Evolutionary conservation across 2,888 invertebrate species (phyloP).

Genomic region (Tortricodes alternella): DNA sequence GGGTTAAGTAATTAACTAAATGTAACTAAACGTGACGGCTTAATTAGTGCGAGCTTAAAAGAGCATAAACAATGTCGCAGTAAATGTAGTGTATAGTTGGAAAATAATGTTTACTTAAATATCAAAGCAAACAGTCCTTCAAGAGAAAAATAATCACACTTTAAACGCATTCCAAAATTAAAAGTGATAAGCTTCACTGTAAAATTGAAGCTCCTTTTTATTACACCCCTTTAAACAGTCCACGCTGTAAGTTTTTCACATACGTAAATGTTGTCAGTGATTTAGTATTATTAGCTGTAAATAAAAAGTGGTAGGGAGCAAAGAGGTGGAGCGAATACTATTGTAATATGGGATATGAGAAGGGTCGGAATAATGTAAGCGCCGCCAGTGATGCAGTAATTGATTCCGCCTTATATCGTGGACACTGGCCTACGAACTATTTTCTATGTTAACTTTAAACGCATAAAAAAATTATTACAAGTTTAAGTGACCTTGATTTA

Average conservation of each 20-base stretch:
- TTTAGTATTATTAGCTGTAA: slow-evolving; percentile 81
- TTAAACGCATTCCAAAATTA: neutral
- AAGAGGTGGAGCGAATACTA: slow-evolving; percentile 79
- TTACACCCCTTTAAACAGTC: slow-evolving; percentile 66
- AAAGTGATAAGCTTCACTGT: slow-evolving; percentile 32
- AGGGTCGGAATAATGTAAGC: slow-evolving; percentile 71
- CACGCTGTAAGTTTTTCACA: slow-evolving; percentile 52
- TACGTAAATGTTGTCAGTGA: slow-evolving; percentile 68
- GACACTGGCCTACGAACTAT: slow-evolving; percentile 42
- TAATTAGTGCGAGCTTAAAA: too few relatives aligned
- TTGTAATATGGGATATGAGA: slow-evolving; percentile 64
- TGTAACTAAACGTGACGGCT: too few relatives aligned
- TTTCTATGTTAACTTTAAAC: slow-evolving; percentile 29
- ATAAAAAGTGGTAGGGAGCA: slow-evolving; percentile 81
- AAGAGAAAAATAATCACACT: neutral
- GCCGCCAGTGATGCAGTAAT: slow-evolving; percentile 70
- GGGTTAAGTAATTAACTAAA: too few relatives aligned
- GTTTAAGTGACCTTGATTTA: neutral
- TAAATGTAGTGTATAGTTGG: too few relatives aligned
- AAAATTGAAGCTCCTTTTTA: slow-evolving; percentile 53
- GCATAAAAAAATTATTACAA: neutral
- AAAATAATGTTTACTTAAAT: too few relatives aligned
- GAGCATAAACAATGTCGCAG: too few relatives aligned
- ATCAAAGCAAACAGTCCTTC: too few relatives aligned
- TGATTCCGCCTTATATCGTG: slow-evolving; percentile 75